A percentile compares a stretch with the other conserved stretches of the same genome.
These are phyloP conservation scores for Synanthedon tipuliformis DNA, from an alignment of 2,888 invertebrate genomes.

Conservation along the genomic window DNA sequence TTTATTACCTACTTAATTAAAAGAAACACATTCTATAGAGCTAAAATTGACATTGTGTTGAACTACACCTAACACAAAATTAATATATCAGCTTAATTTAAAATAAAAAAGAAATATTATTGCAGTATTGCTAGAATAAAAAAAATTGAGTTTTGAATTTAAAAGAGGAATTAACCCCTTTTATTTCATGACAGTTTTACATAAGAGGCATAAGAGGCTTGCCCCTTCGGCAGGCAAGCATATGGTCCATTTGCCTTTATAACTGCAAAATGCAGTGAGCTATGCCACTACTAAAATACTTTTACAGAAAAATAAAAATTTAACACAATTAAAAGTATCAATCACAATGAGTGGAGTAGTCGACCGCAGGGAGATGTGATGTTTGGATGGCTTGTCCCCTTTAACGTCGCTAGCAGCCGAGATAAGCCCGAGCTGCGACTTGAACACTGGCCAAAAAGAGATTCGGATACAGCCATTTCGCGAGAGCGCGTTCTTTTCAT, in stretches of 20 bases:
- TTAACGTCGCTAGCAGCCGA: constrained; percentile 10
- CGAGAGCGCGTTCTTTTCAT: constrained; percentile 12
- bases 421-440: constrained; percentile 20
- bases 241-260: too few species aligned
- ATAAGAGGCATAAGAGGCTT: too few species aligned
- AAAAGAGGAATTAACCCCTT: too few species aligned
- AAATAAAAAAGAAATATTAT: too few species aligned
- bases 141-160: too few species aligned
- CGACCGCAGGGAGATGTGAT: constrained; percentile 2
- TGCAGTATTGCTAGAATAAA: too few species aligned
- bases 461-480: constrained; percentile 18
- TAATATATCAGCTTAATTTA: too few species aligned
- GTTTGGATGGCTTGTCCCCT: constrained; percentile 17
- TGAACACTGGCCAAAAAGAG: constrained; percentile 33
- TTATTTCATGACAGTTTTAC: too few species aligned
- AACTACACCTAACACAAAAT: not conserved
- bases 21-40: constrained; percentile 4
- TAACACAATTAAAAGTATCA: not conserved
- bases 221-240: too few species aligned
- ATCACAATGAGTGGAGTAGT: constrained; percentile 1
- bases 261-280: too few species aligned
- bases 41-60: constrained; percentile 2
- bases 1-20: not conserved
- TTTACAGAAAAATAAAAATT: not conserved
- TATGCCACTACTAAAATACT: too few species aligned